A percentile compares a stretch with the other conserved stretches of the same genome.
Evolutionary conservation across 2,888 invertebrate genomes (phyloP).

Genomic region (Aplocera efformata): DNA sequence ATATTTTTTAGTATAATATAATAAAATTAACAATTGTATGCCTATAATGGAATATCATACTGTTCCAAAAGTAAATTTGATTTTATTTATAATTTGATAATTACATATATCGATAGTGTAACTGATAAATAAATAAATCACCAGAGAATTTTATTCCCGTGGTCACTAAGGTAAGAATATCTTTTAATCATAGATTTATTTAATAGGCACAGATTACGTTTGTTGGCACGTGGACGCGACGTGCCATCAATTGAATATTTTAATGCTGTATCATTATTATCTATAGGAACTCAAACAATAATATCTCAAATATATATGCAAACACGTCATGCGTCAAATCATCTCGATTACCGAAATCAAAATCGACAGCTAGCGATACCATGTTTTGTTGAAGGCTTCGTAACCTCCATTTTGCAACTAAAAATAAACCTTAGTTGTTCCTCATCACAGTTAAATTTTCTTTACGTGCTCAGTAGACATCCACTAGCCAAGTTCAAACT

Average conservation of each 20-base stretch:
- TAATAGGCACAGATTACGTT: too few species aligned
- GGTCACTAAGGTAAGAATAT: too few species aligned
- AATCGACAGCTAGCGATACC: slow-evolving; percentile 65
- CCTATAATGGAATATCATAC: too few species aligned
- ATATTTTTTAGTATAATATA: too few species aligned
- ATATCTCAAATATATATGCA: slow-evolving; percentile 14
- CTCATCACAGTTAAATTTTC: neutral
- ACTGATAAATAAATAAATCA: too few species aligned
- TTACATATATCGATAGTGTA: too few species aligned
- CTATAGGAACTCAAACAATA: slow-evolving; percentile 3
- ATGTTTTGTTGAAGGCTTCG: slow-evolving; percentile 49
- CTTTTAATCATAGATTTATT: too few species aligned
- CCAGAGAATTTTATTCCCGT: too few species aligned
- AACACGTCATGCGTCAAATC: slow-evolving; percentile 22
- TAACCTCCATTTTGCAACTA: too few species aligned
- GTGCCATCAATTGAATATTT: neutral
- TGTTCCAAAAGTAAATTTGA: too few species aligned
- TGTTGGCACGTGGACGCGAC: neutral
- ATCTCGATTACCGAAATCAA: slow-evolving; percentile 61
- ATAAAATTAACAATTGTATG: too few species aligned
- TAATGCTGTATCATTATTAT: neutral
- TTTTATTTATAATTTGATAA: too few species aligned
- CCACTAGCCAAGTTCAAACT: neutral
- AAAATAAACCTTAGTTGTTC: slow-evolving; percentile 27
- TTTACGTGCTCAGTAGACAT: neutral